Base-by-base conservation (phyloP, 1,140 invertebrate species). In the Apolygus lucorum region DNA sequence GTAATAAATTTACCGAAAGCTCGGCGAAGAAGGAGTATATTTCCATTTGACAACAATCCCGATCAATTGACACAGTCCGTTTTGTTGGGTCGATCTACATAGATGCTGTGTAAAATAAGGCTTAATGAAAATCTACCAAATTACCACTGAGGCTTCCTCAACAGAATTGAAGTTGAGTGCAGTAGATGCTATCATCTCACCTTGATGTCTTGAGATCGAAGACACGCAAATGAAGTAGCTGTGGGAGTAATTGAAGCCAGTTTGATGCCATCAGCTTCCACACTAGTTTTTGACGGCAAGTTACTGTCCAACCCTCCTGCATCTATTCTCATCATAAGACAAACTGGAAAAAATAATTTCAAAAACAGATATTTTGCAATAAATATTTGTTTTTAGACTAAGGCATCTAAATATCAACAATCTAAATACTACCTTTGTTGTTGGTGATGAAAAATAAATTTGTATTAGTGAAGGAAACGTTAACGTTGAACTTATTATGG, bases 371-470 rank as follows among this genome's bases (percentile, higher is more conserved):
- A 42, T 42, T 42, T 42, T 42, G 4, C 34, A 8, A 4, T 42
- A 42, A 42, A n/a, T n/a, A n/a, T 49, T 59, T 52, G 29, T n/a
- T n/a, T n/a, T n/a, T n/a, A n/a, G n/a, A n/a, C n/a, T n/a, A n/a
- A n/a, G n/a, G n/a, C n/a, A n/a, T n/a, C n/a, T n/a, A n/a, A n/a
- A n/a, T n/a, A n/a, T n/a, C n/a, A n/a, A n/a, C n/a, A n/a, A n/a
- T n/a, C 8, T 21, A 21, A 34, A 27, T 77, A 77, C 78, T 80
- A 87, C 86, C 79, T 77, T 83, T 82, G 72, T 85, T 84, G 76
- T 86, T 83, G 17, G 84, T 83, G 65, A 85, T 84, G 49, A 86
- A 81, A 73, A 88, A 88, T 22, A 84, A 71, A 79, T 88, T 88
- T 2, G 83, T 83, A 75, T 87, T 85, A 1, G 84, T 82, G 11